phyloP scores from a whole-genome alignment of 2,888 invertebrate genomes.

The Falcaria lacertinaria region DNA sequence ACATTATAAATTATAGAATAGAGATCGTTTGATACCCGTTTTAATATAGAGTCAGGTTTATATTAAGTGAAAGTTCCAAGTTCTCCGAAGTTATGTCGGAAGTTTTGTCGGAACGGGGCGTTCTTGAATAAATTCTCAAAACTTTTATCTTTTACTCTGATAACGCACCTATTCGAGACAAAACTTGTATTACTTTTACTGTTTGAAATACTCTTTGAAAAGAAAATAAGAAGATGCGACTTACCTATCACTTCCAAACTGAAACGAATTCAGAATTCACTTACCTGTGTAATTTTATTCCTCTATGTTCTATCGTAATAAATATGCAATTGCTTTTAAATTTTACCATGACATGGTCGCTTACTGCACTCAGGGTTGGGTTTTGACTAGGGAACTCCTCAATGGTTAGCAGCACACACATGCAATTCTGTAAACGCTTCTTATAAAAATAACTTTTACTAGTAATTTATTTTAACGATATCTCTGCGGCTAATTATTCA shows the following conservation, averaged over 20 bases:
- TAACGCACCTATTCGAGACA: constrained; percentile 48
- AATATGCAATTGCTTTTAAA: no score
- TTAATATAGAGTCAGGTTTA: constrained; percentile 15
- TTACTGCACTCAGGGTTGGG: no score
- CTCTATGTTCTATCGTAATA: no score
- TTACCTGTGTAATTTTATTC: no score
- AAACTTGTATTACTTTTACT: constrained; percentile 40
- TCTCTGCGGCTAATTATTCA: no score
- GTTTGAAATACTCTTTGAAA: constrained; percentile 23
- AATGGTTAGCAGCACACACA: no score
- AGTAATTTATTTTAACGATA: no score
- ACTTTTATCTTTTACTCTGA: constrained; percentile 65
- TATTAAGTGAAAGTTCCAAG: constrained; percentile 8
- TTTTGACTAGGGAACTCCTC: no score
- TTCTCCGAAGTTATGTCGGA: constrained; percentile 46
- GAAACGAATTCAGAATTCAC: no score
- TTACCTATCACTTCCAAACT: constrained; percentile 4
- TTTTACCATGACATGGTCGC: no score
- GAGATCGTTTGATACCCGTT: constrained; percentile 10
- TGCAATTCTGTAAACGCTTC: no score
- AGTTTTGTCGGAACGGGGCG: constrained; percentile 51
- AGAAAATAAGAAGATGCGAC: constrained; percentile 18
- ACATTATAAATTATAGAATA: constrained; percentile 1
- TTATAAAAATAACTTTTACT: no score
- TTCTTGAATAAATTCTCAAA: constrained; percentile 65